These are phyloP conservation scores for Cryptophagus acutangulus DNA, from an alignment of 2,888 invertebrate species.

Conservation along the genomic window DNA sequence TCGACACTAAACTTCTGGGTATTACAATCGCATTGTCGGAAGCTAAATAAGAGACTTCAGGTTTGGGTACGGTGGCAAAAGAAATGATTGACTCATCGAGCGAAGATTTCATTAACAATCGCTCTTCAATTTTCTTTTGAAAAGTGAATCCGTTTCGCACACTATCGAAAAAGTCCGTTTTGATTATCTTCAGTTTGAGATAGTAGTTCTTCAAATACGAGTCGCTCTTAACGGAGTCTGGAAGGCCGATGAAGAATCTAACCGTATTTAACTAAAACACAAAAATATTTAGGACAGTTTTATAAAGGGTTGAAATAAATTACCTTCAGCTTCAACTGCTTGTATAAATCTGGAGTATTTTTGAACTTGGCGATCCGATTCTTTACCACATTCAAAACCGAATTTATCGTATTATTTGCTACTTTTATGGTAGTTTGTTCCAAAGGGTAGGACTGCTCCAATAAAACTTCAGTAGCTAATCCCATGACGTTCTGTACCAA, in stretches of 20 bases:
- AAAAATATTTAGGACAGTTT: conserved; percentile 3
- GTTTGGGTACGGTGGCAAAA: conserved; percentile 26
- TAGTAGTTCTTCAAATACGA: conserved; percentile 47
- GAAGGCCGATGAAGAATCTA: conserved; percentile 49
- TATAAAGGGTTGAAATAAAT: conserved; percentile 10
- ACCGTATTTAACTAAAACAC: conserved; percentile 47
- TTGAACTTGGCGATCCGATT: conserved; percentile 30
- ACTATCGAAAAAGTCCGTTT: conserved; percentile 52
- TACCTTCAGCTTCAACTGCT: conserved; percentile 46
- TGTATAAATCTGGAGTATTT: conserved; percentile 29
- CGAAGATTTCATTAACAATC: conserved; percentile 39
- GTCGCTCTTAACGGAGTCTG: conserved; percentile 38
- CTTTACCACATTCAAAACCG: conserved; percentile 30
- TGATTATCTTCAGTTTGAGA: conserved; percentile 46
- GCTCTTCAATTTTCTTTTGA: conserved; percentile 44
- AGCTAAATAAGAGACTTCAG: conserved; percentile 44
- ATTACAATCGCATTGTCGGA: conserved; percentile 49
- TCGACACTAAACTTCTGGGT: conserved; percentile 46
- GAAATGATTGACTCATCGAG: conserved; percentile 39
- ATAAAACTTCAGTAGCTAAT: conserved; percentile 47
- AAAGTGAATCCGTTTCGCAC: conserved; percentile 49
- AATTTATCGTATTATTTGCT: conserved; percentile 34
- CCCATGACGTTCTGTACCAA: conserved; percentile 50
- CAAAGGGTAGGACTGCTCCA: conserved; percentile 39
- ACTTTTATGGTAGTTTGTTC: conserved; percentile 24